Conservation (phyloP, 2,113 vertebrate genomes). For the Lophura nycthemera region DNA sequence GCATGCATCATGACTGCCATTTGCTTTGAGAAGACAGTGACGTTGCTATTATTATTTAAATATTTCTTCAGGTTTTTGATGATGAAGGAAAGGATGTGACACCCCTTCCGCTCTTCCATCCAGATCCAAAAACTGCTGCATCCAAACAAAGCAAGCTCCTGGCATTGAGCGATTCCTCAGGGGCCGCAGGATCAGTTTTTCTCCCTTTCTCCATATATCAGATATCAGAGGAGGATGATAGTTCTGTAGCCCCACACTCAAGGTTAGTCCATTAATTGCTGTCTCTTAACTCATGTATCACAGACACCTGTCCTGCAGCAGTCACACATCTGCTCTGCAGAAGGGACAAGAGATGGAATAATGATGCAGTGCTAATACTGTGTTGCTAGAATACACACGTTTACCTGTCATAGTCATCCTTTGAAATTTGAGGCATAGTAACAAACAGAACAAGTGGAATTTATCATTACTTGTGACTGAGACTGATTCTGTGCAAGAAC, state of each 20-base stretch:
- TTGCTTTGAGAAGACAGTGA: neutral
- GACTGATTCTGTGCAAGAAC: neutral
- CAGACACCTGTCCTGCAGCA: neutral
- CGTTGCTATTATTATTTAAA: neutral
- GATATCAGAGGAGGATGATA: constrained; percentile 62
- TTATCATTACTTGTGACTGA: no score
- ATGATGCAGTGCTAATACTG: neutral
- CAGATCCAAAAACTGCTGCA: constrained; percentile 62
- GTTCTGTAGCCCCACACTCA: constrained; percentile 76
- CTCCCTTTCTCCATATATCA: constrained; percentile 67
- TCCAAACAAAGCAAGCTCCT: constrained; percentile 76
- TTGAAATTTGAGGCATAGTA: neutral
- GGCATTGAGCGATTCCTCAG: constrained; percentile 67
- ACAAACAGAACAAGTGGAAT: neutral
- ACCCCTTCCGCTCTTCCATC: constrained; percentile 82
- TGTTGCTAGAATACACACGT: neutral
- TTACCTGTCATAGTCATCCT: accelerated
- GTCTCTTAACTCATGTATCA: neutral
- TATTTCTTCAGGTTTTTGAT: constrained; percentile 85
- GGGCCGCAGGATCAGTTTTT: constrained; percentile 51
- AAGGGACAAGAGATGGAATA: neutral
- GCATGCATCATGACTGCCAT: neutral
- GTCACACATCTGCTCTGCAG: neutral
- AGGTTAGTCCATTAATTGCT: constrained; percentile 71
- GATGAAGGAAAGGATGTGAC: constrained; percentile 85